Evolutionary conservation across 2,888 invertebrate genomes (phyloP).

Genomic region (Drosophila mulleri): DNA sequence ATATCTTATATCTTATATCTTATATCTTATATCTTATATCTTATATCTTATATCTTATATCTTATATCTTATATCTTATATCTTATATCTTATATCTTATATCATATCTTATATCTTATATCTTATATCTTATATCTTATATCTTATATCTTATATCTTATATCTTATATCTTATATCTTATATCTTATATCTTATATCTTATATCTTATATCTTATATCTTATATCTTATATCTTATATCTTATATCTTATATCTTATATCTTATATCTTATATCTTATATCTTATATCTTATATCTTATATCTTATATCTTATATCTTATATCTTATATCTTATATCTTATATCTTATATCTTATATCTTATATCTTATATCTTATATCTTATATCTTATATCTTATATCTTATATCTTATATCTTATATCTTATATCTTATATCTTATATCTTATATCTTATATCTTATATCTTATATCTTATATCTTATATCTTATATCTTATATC

Average conservation of each 20-base stretch:
- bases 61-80: slow-evolving; percentile 6
- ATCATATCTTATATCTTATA: slow-evolving; percentile 16
- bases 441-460: slow-evolving; percentile 17
- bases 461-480: slow-evolving; percentile 16
- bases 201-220: slow-evolving; percentile 9
- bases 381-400: slow-evolving; percentile 14
- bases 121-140: slow-evolving; percentile 16
- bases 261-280: slow-evolving; percentile 8
- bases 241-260: slow-evolving; percentile 9
- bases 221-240: slow-evolving; percentile 7
- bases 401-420: slow-evolving; percentile 14
- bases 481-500: slow-evolving; percentile 15
- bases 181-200: slow-evolving; percentile 16
- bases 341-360: slow-evolving; percentile 16
- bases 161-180: neutral
- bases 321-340: slow-evolving; percentile 16
- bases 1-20: slow-evolving; percentile 14
- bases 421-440: slow-evolving; percentile 15
- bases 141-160: slow-evolving; percentile 16
- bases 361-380: slow-evolving; percentile 11
- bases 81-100: slow-evolving; percentile 15
- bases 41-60: slow-evolving; percentile 14
- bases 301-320: slow-evolving; percentile 16
- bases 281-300: slow-evolving; percentile 14
- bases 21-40: slow-evolving; percentile 15